Evolutionary conservation across 2,113 vertebrate species (phyloP), one percentile per base, ranked within the genome.

Genomic region (Lethenteron reissneri): DNA sequence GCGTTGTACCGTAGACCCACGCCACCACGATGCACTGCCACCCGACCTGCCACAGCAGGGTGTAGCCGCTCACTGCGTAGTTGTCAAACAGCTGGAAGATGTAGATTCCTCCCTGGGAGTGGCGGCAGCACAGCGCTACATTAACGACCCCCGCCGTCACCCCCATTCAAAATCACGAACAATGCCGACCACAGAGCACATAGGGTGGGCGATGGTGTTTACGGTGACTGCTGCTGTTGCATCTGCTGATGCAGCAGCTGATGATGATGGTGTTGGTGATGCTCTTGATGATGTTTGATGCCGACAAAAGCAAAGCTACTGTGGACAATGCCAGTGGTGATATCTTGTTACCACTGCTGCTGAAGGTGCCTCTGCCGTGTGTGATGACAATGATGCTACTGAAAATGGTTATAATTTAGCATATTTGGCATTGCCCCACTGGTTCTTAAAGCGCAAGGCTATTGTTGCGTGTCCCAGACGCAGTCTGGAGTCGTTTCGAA

Each of bases 1-100:
- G 41, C 41, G 64, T 17, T 21, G 21, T 68, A 68, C 64, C 64
- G 64, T 68, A 68, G 21, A 68, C 64, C 64, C 64, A 68, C 11
- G 64, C 64, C 64, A 68, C 64, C 21, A 68, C 64, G n/a, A 68
- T 68, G 64, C 64, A 68, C 21, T 68, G 64, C 64, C 64, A 68
- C 15, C n/a, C n/a, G 8, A 68, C 64, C 64, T 68, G 64, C 64
- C 64, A 68, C 21, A 68, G 64, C 64, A 68, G 21, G 2, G 64
- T 68, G 15, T 17, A n/a, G n/a, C 64, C 64, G 21, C 64, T 68
- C 64, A 68, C 64, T 17, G 64, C 64, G 21, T 17, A 68, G 64
- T 17, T n/a, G 64, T 68, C 64, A 21, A 68, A 17, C 15, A 68
- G 64, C 64, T 68, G 64, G 64, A 68, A 68, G 15, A 68, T 17